Evolutionary conservation across 2,797 vertebrate genomes (phyloP), one percentile per base, ranked within the genome.

Genomic region (Sylvilagus floridanus): DNA sequence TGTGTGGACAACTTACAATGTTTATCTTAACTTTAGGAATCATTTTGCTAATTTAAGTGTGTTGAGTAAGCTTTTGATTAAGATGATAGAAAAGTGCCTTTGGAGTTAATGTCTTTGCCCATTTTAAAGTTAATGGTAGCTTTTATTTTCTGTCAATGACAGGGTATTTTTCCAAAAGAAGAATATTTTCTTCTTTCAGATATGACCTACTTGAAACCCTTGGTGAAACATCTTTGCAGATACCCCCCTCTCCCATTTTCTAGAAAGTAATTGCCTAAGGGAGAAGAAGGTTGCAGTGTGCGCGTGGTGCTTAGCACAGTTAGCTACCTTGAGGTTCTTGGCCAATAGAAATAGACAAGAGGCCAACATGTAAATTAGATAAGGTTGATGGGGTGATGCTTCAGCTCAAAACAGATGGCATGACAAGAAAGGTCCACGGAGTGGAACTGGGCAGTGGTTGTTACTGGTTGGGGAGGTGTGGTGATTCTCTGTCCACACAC

Each of bases 51-150:
- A 90, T 86, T 93, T 82, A 79, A 75, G 28, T 94, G n/a, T 90
- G 37, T 50, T 79, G 63, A 94, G n/a, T 93, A 83, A 86, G 65
- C 71, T 88, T 91, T 96, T 94, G 57, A 93, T 88, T 92, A 52
- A 16, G 7, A 30, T 75, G 35, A 85, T 28, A 68, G 14, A 72
- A 30, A n/a, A 37, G 54, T 69, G 71, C 69, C 88, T 96, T 92
- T 30, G 37, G 35, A 72, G 47, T 82, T 94, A 42, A 94, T 95
- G 79, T 87, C 32, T 92, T 90, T 92, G 32, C 32, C 32, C 71
- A 54, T 81, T 90, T 90, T 42, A 30, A 94, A 94, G 50, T 63
- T 82, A 81, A 71, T 73, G 85, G 60, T 76, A 87, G 17, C 54
- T 72, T 96, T 75, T 83, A 65, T 91, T 89, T 89, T 91, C 50